These are phyloP conservation scores for Embidobia sp. DNA, from an alignment of 2,888 invertebrate genomes.

Conservation along the genomic window DNA sequence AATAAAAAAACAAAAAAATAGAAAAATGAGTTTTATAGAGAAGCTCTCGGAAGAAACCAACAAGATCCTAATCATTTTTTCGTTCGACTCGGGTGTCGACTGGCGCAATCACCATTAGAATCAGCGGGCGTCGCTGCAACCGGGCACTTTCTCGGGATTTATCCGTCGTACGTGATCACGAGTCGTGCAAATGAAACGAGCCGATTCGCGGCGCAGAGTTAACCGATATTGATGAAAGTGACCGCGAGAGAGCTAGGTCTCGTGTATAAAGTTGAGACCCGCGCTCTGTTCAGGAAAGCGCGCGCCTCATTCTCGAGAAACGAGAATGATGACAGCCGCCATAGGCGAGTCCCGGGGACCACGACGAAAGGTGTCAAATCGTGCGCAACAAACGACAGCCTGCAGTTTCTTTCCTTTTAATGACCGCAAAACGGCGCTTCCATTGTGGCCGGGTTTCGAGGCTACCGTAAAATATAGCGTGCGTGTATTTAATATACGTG, in stretches of 20 bases:
- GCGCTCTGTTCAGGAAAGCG: conserved; percentile 53
- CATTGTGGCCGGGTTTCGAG: too few species aligned
- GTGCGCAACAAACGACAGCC: conserved; percentile 23
- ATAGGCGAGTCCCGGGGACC: conserved; percentile 40
- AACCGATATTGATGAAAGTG: conserved; percentile 53
- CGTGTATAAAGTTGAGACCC: conserved; percentile 48
- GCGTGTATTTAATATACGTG: too few species aligned
- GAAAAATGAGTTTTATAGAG: too few species aligned
- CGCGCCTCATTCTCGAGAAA: conserved; percentile 45
- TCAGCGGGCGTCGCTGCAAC: conserved; percentile 15
- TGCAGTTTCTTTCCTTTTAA: conserved; percentile 35
- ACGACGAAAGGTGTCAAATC: conserved; percentile 47
- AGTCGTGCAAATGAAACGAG: conserved; percentile 38
- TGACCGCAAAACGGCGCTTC: conserved; percentile 3
- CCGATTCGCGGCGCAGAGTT: conserved; percentile 22
- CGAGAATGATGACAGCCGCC: conserved; percentile 48
- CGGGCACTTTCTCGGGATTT: conserved; percentile 29
- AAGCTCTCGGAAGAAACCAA: too few species aligned
- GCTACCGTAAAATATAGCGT: too few species aligned
- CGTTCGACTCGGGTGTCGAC: conserved; percentile 2
- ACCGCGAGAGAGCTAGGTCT: conserved; percentile 54
- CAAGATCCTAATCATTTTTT: too few species aligned
- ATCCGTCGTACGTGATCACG: conserved; percentile 34
- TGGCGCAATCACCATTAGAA: conserved; percentile 6
- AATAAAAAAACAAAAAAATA: too few species aligned